phyloP scores from a whole-genome alignment of 64 coral and sea anemone genomes.

The Hydrozoanthus tunicans region DNA sequence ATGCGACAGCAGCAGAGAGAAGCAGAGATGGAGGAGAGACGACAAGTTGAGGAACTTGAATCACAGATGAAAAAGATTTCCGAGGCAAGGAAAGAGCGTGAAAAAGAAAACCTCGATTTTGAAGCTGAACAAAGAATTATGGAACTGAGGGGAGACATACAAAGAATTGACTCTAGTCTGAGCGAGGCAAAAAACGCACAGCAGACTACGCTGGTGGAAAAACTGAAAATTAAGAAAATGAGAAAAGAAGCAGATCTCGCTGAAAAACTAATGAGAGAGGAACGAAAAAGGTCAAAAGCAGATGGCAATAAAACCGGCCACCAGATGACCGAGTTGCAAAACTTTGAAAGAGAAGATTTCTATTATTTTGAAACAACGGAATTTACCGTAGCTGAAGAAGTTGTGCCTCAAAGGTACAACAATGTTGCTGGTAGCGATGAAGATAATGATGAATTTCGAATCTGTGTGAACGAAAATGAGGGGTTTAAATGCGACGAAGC shows the following conservation, averaged over 20 bases:
- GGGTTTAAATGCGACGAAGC: neutral
- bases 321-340: neutral
- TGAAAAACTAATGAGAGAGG: neutral
- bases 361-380: neutral
- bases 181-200: neutral
- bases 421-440: neutral
- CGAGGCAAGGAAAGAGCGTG: neutral
- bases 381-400: neutral
- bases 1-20: slow-evolving; percentile 13
- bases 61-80: neutral
- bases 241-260: neutral
- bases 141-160: neutral
- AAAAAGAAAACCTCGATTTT: neutral
- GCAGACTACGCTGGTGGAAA: neutral
- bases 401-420: neutral
- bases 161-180: neutral
- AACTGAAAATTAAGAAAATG: slow-evolving; percentile 14
- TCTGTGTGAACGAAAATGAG: neutral
- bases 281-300: neutral
- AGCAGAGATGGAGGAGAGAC: slow-evolving; percentile 22
- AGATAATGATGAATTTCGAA: neutral
- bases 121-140: neutral
- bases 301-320: neutral
- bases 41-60: slow-evolving; percentile 17
- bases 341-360: neutral